Conservation (phyloP, 1,140 invertebrate species). For the Magallana angulata region DNA sequence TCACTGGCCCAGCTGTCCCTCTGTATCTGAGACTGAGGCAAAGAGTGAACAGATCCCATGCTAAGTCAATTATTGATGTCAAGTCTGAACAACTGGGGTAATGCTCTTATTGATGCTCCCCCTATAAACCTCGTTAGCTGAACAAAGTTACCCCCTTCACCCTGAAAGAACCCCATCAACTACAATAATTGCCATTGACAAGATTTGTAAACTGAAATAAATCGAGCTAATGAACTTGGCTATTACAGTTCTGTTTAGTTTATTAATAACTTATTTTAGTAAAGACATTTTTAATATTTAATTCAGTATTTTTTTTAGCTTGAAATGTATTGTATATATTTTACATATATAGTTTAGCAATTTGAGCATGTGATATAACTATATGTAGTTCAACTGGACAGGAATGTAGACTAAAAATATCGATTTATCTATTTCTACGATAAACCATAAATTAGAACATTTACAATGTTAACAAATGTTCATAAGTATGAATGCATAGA, state of each 20-base stretch:
- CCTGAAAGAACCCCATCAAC: slow-evolving; percentile 17
- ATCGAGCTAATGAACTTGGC: slow-evolving; percentile 18
- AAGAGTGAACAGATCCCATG: slow-evolving; percentile 46
- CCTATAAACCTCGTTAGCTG: neutral
- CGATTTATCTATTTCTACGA: no score
- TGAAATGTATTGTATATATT: no score
- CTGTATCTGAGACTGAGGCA: slow-evolving; percentile 41
- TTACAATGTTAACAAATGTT: no score
- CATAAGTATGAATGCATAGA: no score
- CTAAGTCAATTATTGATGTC: slow-evolving; percentile 56
- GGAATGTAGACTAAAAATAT: no score
- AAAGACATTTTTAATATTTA: no score
- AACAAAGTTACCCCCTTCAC: neutral
- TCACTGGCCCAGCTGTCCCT: slow-evolving; percentile 50
- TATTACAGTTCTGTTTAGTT: neutral
- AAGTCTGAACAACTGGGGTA: neutral
- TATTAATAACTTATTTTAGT: no score
- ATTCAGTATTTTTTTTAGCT: no score
- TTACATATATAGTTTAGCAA: no score
- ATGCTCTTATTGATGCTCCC: neutral
- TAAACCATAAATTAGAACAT: no score
- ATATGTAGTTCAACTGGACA: no score
- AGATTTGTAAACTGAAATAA: neutral
- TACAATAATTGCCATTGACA: slow-evolving; percentile 12
- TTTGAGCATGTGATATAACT: no score